Conservation (phyloP, 2,888 invertebrate species). For the Eilema depressum region DNA sequence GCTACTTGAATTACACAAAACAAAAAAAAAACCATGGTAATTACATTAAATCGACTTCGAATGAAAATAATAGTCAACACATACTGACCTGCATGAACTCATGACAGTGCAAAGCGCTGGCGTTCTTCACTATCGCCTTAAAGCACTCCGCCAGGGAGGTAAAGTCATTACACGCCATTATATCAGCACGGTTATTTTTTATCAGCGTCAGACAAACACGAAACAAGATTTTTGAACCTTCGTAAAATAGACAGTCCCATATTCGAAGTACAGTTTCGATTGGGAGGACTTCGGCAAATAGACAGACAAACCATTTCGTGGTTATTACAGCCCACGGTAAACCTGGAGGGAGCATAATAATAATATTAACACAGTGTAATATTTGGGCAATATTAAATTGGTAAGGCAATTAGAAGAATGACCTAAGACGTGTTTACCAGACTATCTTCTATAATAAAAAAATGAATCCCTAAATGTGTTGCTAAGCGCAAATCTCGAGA, state of each 20-base stretch:
- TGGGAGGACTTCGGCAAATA: constrained; percentile 97
- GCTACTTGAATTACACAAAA: too few relatives aligned
- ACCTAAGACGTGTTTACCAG: too few relatives aligned
- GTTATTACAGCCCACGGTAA: constrained; percentile 96
- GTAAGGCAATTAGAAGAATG: too few relatives aligned
- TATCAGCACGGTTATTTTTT: constrained; percentile 89
- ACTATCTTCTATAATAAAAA: too few relatives aligned
- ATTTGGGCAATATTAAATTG: too few relatives aligned
- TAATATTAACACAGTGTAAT: too few relatives aligned
- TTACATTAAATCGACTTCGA: too few relatives aligned
- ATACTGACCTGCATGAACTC: constrained; percentile 92
- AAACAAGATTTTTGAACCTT: constrained; percentile 97
- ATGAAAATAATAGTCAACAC: neutral
- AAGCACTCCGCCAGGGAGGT: constrained; percentile 93
- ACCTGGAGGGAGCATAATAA: constrained; percentile 70
- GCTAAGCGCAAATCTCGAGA: too few relatives aligned
- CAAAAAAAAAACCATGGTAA: too few relatives aligned
- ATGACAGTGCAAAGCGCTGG: constrained; percentile 94
- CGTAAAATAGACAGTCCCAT: constrained; percentile 98
- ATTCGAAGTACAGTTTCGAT: constrained; percentile 97
- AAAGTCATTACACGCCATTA: constrained; percentile 93
- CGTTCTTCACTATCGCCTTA: constrained; percentile 92
- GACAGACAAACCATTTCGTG: constrained; percentile 98
- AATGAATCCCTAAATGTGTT: too few relatives aligned
- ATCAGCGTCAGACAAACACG: constrained; percentile 95